Percentiles rank a stretch among this genome's conserved stretches.
Conservation (phyloP, 2,888 invertebrate species). For the Sphaerophoria rueppellii region DNA sequence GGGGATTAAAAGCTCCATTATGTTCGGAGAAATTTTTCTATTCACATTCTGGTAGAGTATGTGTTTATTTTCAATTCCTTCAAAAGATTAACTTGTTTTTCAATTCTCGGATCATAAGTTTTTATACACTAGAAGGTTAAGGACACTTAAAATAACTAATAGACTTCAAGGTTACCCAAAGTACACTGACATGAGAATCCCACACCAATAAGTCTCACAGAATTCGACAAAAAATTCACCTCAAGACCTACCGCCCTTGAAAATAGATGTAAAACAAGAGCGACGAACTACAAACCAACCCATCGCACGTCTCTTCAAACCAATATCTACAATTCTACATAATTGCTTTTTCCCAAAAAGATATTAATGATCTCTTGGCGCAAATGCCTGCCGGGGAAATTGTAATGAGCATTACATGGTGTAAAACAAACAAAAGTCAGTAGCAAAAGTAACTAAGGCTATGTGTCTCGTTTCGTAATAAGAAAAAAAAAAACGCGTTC, state of each 20-base stretch:
- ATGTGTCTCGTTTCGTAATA: not conserved
- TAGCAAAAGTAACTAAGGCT: conserved; percentile 2
- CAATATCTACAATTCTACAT: conserved; percentile 43
- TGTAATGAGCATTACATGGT: conserved; percentile 62
- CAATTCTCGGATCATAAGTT: too few species aligned
- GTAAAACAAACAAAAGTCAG: conserved; percentile 64
- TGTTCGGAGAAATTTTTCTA: too few species aligned
- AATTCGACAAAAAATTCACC: not conserved
- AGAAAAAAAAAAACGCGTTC: too few species aligned
- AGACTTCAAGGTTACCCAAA: not conserved
- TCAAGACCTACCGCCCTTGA: conserved; percentile 48
- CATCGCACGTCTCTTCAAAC: conserved; percentile 23
- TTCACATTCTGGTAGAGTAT: too few species aligned
- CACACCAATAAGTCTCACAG: not conserved
- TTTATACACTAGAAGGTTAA: too few species aligned
- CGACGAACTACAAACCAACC: not conserved
- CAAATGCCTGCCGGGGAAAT: conserved; percentile 18
- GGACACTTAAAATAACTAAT: too few species aligned
- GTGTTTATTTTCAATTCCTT: too few species aligned
- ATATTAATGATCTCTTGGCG: conserved; percentile 59
- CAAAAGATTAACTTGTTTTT: too few species aligned
- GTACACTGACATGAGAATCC: not conserved
- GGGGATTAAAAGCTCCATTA: too few species aligned
- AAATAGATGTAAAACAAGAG: conserved; percentile 50
- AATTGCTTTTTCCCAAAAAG: conserved; percentile 41